Percentiles rank a stretch among this genome's conserved stretches.
Conservation (phyloP, 2,888 invertebrate genomes). For the Stenchaetothrips biformis region DNA sequence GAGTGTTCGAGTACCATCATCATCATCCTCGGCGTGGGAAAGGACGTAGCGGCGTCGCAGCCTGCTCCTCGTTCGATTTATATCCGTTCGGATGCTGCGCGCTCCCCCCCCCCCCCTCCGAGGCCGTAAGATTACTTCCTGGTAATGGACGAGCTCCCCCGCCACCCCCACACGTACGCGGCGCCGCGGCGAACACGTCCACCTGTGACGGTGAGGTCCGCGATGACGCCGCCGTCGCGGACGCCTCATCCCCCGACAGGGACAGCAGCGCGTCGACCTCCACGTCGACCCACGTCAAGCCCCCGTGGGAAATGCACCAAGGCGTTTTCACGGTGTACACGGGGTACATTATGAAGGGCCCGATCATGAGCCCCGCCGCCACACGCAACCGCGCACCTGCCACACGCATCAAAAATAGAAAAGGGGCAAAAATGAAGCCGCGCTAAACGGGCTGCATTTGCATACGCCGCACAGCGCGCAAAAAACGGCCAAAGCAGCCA, state of each 20-base stretch:
- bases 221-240: too few relatives aligned
- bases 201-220: background rate
- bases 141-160: slow-evolving; percentile 6
- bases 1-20: slow-evolving; percentile 41
- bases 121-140: background rate
- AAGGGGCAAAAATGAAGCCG: too few relatives aligned
- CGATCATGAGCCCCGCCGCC: too few relatives aligned
- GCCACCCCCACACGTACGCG: background rate
- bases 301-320: too few relatives aligned
- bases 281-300: too few relatives aligned
- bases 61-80: slow-evolving; percentile 12
- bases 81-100: background rate
- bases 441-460: too few relatives aligned
- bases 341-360: too few relatives aligned
- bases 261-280: background rate
- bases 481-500: background rate
- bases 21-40: slow-evolving; percentile 25
- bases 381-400: too few relatives aligned
- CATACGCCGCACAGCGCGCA: background rate
- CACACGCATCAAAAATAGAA: background rate
- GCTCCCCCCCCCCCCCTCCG: background rate
- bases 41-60: background rate
- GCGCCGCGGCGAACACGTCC: background rate
- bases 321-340: too few relatives aligned
- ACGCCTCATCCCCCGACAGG: background rate